A percentile compares a stretch with the other conserved stretches of the same genome.
These are phyloP conservation scores for Drosophila biarmipes DNA, from an alignment of 1,140 invertebrate species.

Conservation along the genomic window DNA sequence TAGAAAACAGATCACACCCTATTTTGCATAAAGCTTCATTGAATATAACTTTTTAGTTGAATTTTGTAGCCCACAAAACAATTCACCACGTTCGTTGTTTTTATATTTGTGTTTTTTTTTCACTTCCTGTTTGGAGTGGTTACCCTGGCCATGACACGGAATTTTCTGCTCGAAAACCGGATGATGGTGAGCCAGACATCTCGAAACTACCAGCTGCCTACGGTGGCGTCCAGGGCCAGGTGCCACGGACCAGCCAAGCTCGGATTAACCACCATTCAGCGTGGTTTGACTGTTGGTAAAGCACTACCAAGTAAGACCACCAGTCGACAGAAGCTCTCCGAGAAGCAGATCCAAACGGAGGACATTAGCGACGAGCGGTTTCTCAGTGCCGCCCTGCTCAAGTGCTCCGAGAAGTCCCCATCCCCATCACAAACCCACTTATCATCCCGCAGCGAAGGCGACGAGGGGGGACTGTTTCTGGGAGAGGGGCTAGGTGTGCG, in stretches of 20 bases:
- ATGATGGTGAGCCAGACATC: constrained; percentile 22
- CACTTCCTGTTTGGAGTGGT: neutral
- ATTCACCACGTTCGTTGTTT: constrained; percentile 13
- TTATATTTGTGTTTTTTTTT: constrained; percentile 24
- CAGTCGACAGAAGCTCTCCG: constrained; percentile 12
- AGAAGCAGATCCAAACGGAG: constrained; percentile 67
- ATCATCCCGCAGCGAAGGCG: constrained; percentile 46
- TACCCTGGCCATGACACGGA: constrained; percentile 20
- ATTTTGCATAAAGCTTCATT: neutral
- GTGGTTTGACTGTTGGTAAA: neutral
- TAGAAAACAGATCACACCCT: neutral
- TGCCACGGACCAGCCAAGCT: neutral
- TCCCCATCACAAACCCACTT: neutral
- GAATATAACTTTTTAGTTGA: neutral
- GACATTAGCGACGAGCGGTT: constrained; percentile 62
- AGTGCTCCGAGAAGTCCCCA: constrained; percentile 32
- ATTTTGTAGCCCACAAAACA: constrained; percentile 28
- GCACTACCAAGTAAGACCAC: too few species aligned
- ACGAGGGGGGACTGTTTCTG: constrained; percentile 18
- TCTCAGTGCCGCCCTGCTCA: constrained; percentile 54
- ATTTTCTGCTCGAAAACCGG: constrained; percentile 58
- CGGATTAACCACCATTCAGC: neutral
- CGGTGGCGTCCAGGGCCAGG: constrained; percentile 29
- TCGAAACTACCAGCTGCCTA: constrained; percentile 38
- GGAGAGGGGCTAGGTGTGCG: constrained; percentile 10